Evolutionary conservation across 30 jellyfish, hydroid and myxozoan genomes (phyloP), one percentile per base, ranked within the genome.

Genomic region (Turritopsis rubra): DNA sequence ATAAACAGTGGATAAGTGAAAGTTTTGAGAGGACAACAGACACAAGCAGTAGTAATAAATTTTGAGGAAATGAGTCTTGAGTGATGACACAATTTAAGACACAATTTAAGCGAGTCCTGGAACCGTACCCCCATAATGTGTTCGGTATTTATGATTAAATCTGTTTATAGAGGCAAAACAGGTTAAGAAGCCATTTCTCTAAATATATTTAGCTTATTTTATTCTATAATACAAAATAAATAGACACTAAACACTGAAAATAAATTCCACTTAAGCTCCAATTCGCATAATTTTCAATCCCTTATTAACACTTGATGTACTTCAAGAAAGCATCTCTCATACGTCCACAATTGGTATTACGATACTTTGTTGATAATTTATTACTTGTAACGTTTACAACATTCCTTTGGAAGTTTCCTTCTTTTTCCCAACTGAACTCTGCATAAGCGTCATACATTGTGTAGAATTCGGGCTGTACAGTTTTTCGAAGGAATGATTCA

Each of bases 381-480:
- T 68, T 27, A 68, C 19, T 7, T 7, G 77, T 27, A 16, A n/a
- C 19, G 17, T 68, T 68, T 7, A 68, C 77, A 1, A 68, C 21
- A 27, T 68, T 22, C 77, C 30, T 68, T 68, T 68, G 77, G 19
- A 68, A 19, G 28, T n/a, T 27, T 3, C 60, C 60, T n/a, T 68
- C 8, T n/a, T 68, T 23, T 23, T 1, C 9, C 28, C 28, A 68
- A n/a, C 30, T 27, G 77, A n/a, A 68, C 31, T 7, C 21, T 7
- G 31, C 30, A 22, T 68, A 88, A 8, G 96, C 95, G 3, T 88
- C 92, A 72, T 86, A 87, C 1, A 92, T 65, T 9, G 29, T 90
- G 71, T 79, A 84, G 81, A 92, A 92, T 52, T 92, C 98, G 0
- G 96, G 98, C 27, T 84, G 96, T 22, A 82, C 52, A 54, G 88